Percentiles rank a stretch among this genome's conserved stretches.
phyloP scores from a whole-genome alignment of 2,113 vertebrate genomes.

The pig (Sus scrofa) region DNA sequence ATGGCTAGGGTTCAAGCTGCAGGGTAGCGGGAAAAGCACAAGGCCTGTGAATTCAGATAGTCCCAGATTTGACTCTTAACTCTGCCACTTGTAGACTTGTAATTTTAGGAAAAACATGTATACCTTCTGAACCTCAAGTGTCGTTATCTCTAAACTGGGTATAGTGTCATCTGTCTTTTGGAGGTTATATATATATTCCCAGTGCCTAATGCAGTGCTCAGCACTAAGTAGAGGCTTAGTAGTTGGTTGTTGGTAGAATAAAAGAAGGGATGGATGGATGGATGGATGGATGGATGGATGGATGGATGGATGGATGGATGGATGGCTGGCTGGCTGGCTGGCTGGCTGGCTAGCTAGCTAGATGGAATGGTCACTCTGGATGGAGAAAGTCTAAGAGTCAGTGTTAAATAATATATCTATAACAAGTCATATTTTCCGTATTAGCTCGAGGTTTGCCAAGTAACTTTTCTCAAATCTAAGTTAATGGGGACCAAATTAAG shows the following conservation, averaged over 20 bases:
- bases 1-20: background rate
- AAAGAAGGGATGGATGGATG: background rate
- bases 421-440: background rate
- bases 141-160: background rate
- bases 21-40: background rate
- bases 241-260: background rate
- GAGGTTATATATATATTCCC: background rate
- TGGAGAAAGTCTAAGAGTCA: background rate
- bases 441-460: constrained; percentile 3
- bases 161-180: background rate
- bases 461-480: background rate
- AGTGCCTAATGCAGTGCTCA: background rate
- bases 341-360: too few relatives aligned
- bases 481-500: constrained; percentile 30
- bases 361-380: background rate
- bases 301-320: background rate
- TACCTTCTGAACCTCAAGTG: background rate
- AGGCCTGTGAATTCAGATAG: background rate
- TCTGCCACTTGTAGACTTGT: background rate
- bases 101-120: background rate
- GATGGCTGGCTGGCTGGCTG: background rate
- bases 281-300: background rate
- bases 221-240: background rate
- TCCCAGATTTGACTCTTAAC: background rate
- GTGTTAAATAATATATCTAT: background rate